Base-by-base conservation (phyloP, 2,797 vertebrate genomes). In the Choloepus didactylus region DNA sequence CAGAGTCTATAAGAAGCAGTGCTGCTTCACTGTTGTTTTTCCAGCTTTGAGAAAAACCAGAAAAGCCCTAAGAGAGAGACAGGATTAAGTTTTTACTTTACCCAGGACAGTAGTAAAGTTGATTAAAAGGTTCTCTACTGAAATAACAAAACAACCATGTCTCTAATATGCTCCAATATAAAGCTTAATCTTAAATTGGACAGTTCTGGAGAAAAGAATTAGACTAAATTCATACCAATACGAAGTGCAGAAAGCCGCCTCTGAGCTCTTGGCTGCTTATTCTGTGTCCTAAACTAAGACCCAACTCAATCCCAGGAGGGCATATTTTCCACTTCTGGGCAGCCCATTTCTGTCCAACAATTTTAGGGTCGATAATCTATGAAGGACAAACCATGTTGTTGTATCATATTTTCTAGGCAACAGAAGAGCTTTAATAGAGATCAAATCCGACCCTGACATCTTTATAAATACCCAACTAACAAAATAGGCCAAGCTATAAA, bases 61-160 rank as follows among this genome's bases (percentile, higher is more conserved):
- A 80, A 87, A 44, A 77, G 49, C 25, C 29, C 41, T 51, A 5
- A 79, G 54, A 87, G 44, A 92, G 73, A 87, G 38, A 91, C 0
- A 54, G 21, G 16, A 97, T 90, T 90, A 81, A 84, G n/a, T 35
- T 90, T 95, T 96, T 85, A 92, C 73, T 97, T 89, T 88, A 82
- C 77, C 27, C 93, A 96, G 56, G 59, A 82, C 31, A 92, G 79
- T 31, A 95, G 86, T 80, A 90, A 95, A 92, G 88, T 66, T 89
- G 69, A 85, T 87, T 92, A 87, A 95, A 95, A 92, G 49, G 62
- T 86, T 35, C 35, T 82, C 85, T 70, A 80, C 2, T 83, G 72
- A 94, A 95, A 93, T 1, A 93, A 64, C 23, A 88, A 95, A 97
- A 73, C 51, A 69, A 51, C 69, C 25, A 0, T 51, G 46, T 88